A percentile compares a stretch with the other conserved stretches of the same genome.
phyloP scores from a whole-genome alignment of 2,113 vertebrate genomes.

The Casuarius casuarius region DNA sequence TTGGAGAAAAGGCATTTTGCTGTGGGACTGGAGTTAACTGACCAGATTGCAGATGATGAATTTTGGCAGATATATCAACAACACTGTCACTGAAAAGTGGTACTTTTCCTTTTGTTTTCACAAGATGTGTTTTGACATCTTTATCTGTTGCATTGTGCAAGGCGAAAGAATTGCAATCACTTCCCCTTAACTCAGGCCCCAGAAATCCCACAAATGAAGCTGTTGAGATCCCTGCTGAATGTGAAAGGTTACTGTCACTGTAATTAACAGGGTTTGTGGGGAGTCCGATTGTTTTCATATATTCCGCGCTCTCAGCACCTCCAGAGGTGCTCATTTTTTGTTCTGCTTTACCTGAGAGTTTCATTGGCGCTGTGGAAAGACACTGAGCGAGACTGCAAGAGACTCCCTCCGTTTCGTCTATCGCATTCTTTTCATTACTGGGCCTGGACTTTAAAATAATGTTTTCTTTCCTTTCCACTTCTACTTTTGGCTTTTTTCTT shows the following conservation, averaged over 20 bases:
- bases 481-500: slow-evolving; percentile 89
- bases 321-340: neutral
- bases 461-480: slow-evolving; percentile 27
- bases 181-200: neutral
- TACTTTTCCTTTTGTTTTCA: neutral
- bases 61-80: neutral
- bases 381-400: neutral
- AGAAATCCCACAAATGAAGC: neutral
- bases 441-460: neutral
- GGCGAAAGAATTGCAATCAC: neutral
- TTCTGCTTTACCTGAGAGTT: neutral
- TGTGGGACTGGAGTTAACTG: neutral
- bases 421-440: neutral
- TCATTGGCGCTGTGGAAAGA: neutral
- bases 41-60: neutral
- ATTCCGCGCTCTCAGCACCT: neutral
- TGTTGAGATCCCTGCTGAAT: neutral
- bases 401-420: neutral
- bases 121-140: neutral
- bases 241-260: neutral
- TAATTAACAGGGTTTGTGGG: neutral
- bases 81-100: neutral
- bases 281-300: neutral
- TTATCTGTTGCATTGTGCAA: neutral
- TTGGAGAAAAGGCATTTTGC: slow-evolving; percentile 70